phyloP scores from a whole-genome alignment of 2,797 vertebrate species.

The Rhynchotus rufescens region DNA sequence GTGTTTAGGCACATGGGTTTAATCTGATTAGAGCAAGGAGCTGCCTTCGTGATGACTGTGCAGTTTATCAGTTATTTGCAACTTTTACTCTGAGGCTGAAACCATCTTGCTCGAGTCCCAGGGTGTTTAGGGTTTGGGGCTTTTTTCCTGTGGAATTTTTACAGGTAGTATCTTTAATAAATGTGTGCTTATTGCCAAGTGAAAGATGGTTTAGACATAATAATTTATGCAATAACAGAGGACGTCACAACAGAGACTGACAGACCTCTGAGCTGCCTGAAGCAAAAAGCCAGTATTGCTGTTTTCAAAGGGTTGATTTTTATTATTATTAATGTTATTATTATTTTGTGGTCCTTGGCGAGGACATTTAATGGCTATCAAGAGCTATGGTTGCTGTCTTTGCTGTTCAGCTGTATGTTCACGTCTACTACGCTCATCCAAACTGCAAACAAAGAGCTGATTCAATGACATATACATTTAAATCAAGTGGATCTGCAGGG shows the following conservation, averaged over 20 bases:
- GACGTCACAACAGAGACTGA: not conserved
- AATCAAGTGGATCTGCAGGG: not conserved
- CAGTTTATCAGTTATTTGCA: conserved; percentile 28
- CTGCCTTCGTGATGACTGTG: not conserved
- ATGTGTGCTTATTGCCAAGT: not conserved
- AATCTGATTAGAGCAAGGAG: conserved; percentile 46
- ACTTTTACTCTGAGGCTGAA: conserved; percentile 23
- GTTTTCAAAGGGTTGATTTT: not conserved
- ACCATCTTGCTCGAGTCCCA: not conserved
- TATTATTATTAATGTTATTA: not conserved
- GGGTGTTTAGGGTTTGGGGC: not conserved
- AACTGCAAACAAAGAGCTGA: not conserved
- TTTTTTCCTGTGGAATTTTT: not conserved
- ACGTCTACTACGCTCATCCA: not conserved
- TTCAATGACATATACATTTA: not conserved
- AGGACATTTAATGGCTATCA: not conserved
- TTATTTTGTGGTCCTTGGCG: not conserved
- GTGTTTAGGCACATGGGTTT: not conserved
- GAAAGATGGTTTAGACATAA: not conserved
- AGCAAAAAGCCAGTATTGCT: not conserved
- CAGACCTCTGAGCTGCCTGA: not conserved
- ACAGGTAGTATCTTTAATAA: not conserved
- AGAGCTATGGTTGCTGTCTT: not conserved
- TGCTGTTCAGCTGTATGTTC: not conserved
- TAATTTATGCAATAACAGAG: not conserved